A percentile compares a stretch with the other conserved stretches of the same genome.
These are phyloP conservation scores for Callinectes sapidus DNA, from an alignment of 2,888 invertebrate species.

Conservation along the genomic window DNA sequence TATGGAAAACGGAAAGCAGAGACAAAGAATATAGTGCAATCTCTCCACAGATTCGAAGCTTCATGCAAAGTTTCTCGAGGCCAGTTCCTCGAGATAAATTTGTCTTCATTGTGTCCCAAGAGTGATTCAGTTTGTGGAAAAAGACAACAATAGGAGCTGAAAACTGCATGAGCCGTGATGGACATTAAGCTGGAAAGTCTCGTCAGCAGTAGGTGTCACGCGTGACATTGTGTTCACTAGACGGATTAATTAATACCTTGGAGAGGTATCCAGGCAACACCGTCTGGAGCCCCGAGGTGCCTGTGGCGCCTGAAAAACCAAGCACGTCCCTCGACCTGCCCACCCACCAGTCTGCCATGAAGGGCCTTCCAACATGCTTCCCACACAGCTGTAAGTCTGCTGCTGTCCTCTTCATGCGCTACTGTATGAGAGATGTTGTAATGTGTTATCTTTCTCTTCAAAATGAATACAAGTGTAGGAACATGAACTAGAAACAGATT, in stretches of 20 bases:
- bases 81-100: slow-evolving; percentile 20
- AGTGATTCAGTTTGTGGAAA: background rate
- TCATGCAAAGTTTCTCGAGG: slow-evolving; percentile 4
- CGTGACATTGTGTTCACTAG: background rate
- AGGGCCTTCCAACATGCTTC: background rate
- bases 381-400: slow-evolving; percentile 9
- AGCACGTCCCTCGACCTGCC: background rate
- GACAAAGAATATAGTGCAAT: background rate
- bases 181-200: background rate
- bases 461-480: background rate
- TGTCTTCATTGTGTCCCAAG: background rate
- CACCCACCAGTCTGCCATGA: background rate
- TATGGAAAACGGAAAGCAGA: background rate
- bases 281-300: background rate
- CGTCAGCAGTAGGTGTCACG: background rate
- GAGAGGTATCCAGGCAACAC: background rate
- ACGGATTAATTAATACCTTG: background rate
- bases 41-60: background rate
- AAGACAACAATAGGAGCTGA: background rate
- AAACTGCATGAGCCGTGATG: background rate
- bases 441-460: background rate
- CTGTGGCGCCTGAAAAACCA: background rate
- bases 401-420: background rate
- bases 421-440: background rate
- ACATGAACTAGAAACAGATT: background rate